Evolutionary conservation across 1,140 invertebrate genomes (phyloP), one percentile per base, ranked within the genome.

Genomic region (Drosophila persimilis): DNA sequence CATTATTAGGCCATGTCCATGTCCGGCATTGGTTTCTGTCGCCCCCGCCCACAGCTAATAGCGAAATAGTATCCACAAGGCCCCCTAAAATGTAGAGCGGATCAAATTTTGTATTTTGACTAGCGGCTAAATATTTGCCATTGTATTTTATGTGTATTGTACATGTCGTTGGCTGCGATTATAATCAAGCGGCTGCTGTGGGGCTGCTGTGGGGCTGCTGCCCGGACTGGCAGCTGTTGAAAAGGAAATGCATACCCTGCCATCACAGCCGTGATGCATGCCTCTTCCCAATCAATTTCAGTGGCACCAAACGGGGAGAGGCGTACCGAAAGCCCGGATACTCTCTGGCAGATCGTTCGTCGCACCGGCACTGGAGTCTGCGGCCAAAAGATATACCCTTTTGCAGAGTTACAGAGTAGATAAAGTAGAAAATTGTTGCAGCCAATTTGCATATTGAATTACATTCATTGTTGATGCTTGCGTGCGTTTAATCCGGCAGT

Each of bases 361-460:
- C 5, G 20, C 20, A 9, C 9, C 3, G 9, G 3, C 7, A 35
- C 9, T 31, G 54, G 15, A 56, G 64, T 24, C 2, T 26, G 11
- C 15, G 11, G 15, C 48, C 50, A 7, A 11, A 62, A 20, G 35
- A 35, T 39, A 7, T 9, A 17, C 61, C 26, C 53, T 66, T 17
- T 54, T 48, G 17, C 31, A 20, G 35, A 0, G 51, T 53, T 56
- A 51, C 62, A 56, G 57, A 39, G 48, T 60, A 47, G 50, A 75
- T 77, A 78, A 81, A 78, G 74, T 88, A 70, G 67, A 83, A 81
- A 88, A 79, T 76, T 76, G 67, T 73, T 81, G 71, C 66, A 59
- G 54, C 53, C 71, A 77, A 86, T 86, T 86, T 86, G 83, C 83
- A 86, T 86, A 88, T 86, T 81, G 83, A 88, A 88, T 88, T 88